Base-by-base conservation (phyloP, 2,797 vertebrate genomes). In the Takifugu rubripes region DNA sequence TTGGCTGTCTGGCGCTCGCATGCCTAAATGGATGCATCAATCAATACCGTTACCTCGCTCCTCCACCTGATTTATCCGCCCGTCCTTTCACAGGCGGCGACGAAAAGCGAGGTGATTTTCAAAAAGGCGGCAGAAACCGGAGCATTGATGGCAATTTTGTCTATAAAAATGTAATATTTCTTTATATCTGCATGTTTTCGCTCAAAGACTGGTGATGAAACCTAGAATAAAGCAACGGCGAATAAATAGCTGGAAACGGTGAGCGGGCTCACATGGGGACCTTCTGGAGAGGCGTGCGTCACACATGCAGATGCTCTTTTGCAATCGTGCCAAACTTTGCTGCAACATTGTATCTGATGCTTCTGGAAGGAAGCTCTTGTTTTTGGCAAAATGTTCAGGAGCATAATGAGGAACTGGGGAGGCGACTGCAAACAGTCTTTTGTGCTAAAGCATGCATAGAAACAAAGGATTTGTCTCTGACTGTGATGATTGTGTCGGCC, bases 1-100 rank as follows among this genome's bases (percentile, higher is more conserved):
- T 48, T 21, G 44, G 56, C 49, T 47, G 52, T 67, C 54, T 55
- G 44, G 29, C 49, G 2, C 59, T 68, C 51, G 71, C 68, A 59
- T 60, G 65, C 56, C 49, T 47, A 76, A 75, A 72, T 68, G 52
- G 78, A 70, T 64, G 53, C 57, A 71, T 75, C 57, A 74, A 74
- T 75, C 67, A 66, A 54, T 63, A 68, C 21, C 25, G 45, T 49
- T 24, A 25, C 25, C 42, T 46, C 36, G 15, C 56, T 66, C 54
- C 24, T 47, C 27, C 47, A 26, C 33, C 47, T 40, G 52, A 40
- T 64, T 68, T 70, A 66, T 72, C 61, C 42, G 48, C 66, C 26
- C 60, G 57, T 63, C 61, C 63, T 68, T 64, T 66, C 59, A 44
- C 36, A 17, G 27, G 24, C 66, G 33, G 61, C 3, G 46, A 72